These are phyloP conservation scores for Rhyacophila brunnea DNA, from an alignment of 1,140 invertebrate species.

Conservation along the genomic window DNA sequence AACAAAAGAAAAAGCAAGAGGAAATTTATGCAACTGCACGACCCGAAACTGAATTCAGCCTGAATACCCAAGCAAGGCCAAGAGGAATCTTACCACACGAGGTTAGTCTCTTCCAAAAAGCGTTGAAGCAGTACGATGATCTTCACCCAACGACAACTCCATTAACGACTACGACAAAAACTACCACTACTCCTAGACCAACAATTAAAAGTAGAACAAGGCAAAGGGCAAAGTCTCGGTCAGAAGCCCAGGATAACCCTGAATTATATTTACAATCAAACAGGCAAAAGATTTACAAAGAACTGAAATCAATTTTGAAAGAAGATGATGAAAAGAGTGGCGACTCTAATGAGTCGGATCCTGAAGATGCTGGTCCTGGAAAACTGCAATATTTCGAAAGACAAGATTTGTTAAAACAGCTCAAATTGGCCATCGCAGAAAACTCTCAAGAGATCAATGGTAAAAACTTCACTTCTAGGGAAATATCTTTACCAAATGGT, in stretches of 20 bases:
- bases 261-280: constrained; percentile 46
- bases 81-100: constrained; percentile 49
- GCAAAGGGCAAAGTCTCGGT: constrained; percentile 47
- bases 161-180: constrained; percentile 44
- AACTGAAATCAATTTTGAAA: constrained; percentile 51
- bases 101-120: constrained; percentile 52
- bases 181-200: constrained; percentile 44
- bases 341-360: constrained; percentile 41
- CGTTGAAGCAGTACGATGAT: constrained; percentile 50
- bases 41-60: constrained; percentile 44
- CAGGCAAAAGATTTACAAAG: constrained; percentile 54
- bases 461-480: constrained; percentile 70
- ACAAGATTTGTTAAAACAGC: constrained; percentile 64
- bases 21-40: constrained; percentile 50
- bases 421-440: constrained; percentile 69
- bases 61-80: constrained; percentile 44
- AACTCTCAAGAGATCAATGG: constrained; percentile 60
- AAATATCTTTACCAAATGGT: constrained; percentile 70
- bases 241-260: constrained; percentile 44
- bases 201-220: constrained; percentile 42
- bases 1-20: constrained; percentile 61
- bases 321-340: constrained; percentile 52
- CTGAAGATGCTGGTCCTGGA: constrained; percentile 44
- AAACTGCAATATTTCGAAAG: constrained; percentile 43
- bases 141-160: constrained; percentile 51